These are phyloP conservation scores for Notiomystis cincta DNA, from an alignment of 2,113 vertebrate genomes.

Conservation along the genomic window DNA sequence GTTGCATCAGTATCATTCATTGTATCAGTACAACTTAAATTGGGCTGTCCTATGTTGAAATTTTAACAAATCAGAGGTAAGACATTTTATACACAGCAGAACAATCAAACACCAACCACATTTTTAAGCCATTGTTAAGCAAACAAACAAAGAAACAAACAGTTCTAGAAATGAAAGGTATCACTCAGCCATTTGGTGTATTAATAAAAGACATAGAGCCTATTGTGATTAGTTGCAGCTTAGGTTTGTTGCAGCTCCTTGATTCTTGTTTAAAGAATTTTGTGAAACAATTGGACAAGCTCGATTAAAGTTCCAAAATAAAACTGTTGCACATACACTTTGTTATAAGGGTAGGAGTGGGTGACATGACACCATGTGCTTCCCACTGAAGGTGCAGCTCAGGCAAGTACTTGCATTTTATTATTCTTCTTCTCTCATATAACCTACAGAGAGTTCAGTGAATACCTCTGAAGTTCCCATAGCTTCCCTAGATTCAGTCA, in stretches of 20 bases:
- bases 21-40: background rate
- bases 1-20: background rate
- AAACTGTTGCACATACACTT: background rate
- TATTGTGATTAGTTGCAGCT: background rate
- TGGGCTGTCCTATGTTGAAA: background rate
- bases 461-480: background rate
- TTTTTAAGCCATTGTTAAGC: background rate
- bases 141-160: background rate
- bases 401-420: background rate
- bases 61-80: background rate
- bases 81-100: background rate
- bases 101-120: background rate
- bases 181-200: background rate
- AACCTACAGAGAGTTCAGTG: background rate
- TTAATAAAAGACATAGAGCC: background rate
- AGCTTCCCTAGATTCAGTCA: background rate
- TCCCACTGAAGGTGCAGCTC: background rate
- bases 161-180: background rate
- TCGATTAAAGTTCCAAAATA: background rate
- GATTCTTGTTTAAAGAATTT: background rate
- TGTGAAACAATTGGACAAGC: background rate
- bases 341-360: fast-evolving
- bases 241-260: background rate
- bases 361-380: background rate
- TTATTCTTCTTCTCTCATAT: background rate